These are phyloP conservation scores for Tipula helvola DNA, from an alignment of 2,888 invertebrate genomes.

Conservation along the genomic window DNA sequence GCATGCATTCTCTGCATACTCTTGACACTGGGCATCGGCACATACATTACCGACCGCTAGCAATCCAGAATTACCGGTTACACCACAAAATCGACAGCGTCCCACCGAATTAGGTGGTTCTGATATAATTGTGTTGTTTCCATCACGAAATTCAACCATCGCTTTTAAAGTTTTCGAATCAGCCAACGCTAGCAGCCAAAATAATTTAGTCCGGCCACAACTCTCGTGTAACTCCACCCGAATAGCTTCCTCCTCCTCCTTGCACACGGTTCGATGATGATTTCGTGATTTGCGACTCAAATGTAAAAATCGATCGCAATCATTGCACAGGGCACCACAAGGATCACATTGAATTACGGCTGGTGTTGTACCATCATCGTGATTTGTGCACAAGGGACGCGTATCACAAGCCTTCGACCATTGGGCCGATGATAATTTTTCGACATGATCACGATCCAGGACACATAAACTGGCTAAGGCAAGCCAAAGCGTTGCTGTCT, in stretches of 20 bases:
- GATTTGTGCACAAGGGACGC: constrained; percentile 84
- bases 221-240: constrained; percentile 95
- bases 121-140: constrained; percentile 38
- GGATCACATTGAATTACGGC: constrained; percentile 86
- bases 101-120: constrained; percentile 45
- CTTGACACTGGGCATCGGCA: constrained; percentile 87
- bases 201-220: constrained; percentile 89
- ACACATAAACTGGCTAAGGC: constrained; percentile 88
- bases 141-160: constrained; percentile 79
- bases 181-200: constrained; percentile 87
- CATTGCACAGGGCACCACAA: constrained; percentile 88
- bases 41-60: constrained; percentile 89
- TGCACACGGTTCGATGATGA: constrained; percentile 69
- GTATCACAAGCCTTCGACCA: constrained; percentile 51
- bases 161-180: constrained; percentile 88
- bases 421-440: constrained; percentile 62
- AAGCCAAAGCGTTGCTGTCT: constrained; percentile 79
- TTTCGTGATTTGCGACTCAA: constrained; percentile 73
- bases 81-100: constrained; percentile 83
- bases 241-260: constrained; percentile 92
- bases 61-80: constrained; percentile 68
- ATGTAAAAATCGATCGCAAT: constrained; percentile 92
- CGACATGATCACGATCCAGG: constrained; percentile 81
- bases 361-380: constrained; percentile 87
- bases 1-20: constrained; percentile 53